These are phyloP conservation scores for Mechanitis messenoides DNA, from an alignment of 2,888 invertebrate genomes.

Conservation along the genomic window DNA sequence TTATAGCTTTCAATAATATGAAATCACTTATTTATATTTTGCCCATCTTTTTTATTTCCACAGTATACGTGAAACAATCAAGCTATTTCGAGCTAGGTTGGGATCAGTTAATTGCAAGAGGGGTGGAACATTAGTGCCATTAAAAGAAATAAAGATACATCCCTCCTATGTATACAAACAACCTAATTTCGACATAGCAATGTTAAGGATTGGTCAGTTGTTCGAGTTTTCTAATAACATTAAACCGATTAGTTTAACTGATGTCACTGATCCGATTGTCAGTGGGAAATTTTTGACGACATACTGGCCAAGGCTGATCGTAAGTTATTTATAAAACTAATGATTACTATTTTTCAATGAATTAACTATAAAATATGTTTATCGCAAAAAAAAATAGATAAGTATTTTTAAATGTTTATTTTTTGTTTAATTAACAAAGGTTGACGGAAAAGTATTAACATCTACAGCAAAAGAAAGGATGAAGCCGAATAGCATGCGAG, in stretches of 20 bases:
- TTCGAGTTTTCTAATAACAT: conserved; percentile 37
- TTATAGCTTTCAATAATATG: too few relatives aligned
- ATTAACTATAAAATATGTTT: too few relatives aligned
- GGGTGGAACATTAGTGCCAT: conserved; percentile 46
- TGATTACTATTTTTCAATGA: too few relatives aligned
- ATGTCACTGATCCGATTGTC: conserved; percentile 38
- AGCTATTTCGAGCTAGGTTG: conserved; percentile 50
- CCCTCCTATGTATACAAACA: conserved; percentile 38
- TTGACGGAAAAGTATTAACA: conserved; percentile 45
- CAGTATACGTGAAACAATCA: conserved; percentile 59
- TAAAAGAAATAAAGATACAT: conserved; percentile 49
- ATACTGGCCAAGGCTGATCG: conserved; percentile 64
- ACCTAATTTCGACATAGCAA: conserved; percentile 51
- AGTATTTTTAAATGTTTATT: not conserved
- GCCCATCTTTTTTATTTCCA: not conserved
- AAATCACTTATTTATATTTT: conserved; percentile 29
- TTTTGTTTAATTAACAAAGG: conserved; percentile 34
- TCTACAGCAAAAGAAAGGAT: conserved; percentile 49
- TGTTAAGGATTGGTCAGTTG: conserved; percentile 43
- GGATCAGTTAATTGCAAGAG: conserved; percentile 61
- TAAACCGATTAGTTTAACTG: conserved; percentile 47
- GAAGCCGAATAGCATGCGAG: conserved; percentile 51
- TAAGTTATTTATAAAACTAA: conserved; percentile 39
- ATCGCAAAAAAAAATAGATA: too few relatives aligned
- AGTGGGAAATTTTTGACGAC: conserved; percentile 53